Evolutionary conservation across 2,888 invertebrate genomes (phyloP).

Genomic region (Apamea crenata): DNA sequence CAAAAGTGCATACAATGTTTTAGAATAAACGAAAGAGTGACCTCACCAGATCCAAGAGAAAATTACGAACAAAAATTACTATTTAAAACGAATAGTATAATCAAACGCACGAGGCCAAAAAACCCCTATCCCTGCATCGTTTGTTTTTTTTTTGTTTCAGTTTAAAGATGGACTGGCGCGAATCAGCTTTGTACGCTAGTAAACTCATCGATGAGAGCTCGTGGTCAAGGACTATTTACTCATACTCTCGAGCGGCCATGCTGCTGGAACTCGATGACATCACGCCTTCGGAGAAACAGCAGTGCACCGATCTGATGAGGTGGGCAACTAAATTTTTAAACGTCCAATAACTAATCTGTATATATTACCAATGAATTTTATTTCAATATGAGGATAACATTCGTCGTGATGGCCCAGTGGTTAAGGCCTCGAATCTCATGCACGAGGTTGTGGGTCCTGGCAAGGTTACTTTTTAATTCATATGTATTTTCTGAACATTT

Average conservation of each 20-base stretch:
- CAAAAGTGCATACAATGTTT: too few species aligned
- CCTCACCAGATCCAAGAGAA: neutral
- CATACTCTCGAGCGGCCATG: conserved; percentile 96
- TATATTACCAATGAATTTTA: neutral
- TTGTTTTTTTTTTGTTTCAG: conserved; percentile 78
- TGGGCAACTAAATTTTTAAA: conserved; percentile 69
- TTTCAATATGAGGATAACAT: neutral
- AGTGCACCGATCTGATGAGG: conserved; percentile 92
- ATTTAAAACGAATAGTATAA: neutral
- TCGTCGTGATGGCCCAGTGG: neutral
- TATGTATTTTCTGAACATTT: neutral
- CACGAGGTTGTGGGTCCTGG: neutral
- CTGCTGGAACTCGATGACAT: conserved; percentile 92
- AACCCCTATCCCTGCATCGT: neutral
- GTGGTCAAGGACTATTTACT: conserved; percentile 98
- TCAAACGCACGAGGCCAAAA: neutral
- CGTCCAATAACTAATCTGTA: neutral
- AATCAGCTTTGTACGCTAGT: conserved; percentile 93
- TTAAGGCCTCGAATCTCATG: neutral
- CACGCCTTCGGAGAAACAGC: conserved; percentile 86
- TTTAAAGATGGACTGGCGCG: conserved; percentile 93
- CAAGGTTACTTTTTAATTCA: neutral
- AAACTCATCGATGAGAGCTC: conserved; percentile 94
- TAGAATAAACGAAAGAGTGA: neutral
- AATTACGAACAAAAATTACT: neutral